Conservation (phyloP, 2,113 vertebrate species). For the Pseudois nayaur region DNA sequence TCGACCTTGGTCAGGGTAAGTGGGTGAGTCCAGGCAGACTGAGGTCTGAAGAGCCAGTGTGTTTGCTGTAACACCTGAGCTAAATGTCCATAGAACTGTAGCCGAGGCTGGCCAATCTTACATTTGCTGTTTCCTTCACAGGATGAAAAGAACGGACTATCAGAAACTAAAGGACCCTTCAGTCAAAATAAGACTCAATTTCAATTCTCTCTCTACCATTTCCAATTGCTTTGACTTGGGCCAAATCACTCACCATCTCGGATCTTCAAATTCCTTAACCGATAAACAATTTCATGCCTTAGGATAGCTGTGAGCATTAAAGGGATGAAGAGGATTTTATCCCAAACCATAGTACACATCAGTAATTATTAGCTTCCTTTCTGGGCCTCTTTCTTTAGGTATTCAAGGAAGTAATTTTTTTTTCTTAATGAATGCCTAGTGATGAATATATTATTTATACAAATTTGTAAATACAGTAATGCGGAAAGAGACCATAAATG, state of each 20-base stretch:
- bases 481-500: neutral
- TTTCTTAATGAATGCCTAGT: neutral
- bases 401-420: neutral
- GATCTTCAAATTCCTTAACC: neutral
- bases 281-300: neutral
- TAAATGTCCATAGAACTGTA: neutral
- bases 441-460: neutral
- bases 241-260: neutral
- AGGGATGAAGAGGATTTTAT: neutral
- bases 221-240: neutral
- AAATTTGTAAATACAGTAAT: neutral
- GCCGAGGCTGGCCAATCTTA: neutral
- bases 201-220: neutral
- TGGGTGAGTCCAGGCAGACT: neutral
- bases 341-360: neutral
- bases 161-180: neutral
- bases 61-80: neutral
- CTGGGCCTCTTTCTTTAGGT: neutral
- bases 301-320: neutral
- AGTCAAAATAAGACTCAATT: neutral
- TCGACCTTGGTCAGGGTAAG: neutral
- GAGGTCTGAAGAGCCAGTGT: neutral
- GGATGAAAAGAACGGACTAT: neutral
- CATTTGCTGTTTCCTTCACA: neutral
- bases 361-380: neutral